Evolutionary conservation across 2,113 vertebrate genomes (phyloP).

Genomic region (Coracopsis vasa): DNA sequence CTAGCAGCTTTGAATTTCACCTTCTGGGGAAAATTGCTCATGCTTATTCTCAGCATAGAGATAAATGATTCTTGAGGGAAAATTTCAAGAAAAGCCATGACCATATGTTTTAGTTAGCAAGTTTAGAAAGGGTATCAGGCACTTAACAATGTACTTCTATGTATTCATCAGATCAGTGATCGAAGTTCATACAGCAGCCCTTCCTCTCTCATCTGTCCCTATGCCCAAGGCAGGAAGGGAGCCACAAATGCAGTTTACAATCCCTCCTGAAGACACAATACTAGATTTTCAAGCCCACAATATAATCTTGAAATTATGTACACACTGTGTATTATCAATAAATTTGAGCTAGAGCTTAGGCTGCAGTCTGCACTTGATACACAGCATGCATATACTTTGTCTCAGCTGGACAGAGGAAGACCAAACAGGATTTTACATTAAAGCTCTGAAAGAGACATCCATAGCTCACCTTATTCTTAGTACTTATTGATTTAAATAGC

Average conservation of each 20-base stretch:
- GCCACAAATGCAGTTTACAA: neutral
- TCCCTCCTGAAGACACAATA: neutral
- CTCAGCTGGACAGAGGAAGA: slow-evolving; percentile 6
- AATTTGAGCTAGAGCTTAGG: neutral
- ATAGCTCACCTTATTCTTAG: neutral
- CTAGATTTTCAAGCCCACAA: neutral
- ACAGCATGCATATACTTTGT: neutral
- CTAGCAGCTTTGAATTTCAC: slow-evolving; percentile 37
- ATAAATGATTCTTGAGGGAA: neutral
- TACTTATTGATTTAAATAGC: neutral
- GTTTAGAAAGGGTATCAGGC: neutral
- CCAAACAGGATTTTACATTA: slow-evolving; percentile 7
- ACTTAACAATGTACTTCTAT: neutral
- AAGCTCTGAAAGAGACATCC: neutral
- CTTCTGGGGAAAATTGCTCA: slow-evolving; percentile 9
- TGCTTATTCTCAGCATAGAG: neutral
- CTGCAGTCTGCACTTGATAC: neutral
- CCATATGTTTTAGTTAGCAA: neutral
- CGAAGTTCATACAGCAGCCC: neutral
- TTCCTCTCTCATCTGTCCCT: neutral
- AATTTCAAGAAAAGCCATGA: neutral
- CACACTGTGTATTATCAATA: neutral
- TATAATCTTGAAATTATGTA: neutral
- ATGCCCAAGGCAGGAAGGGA: neutral
- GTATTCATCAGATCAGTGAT: neutral